Conservation (phyloP, 2,888 invertebrate genomes). For the Tenthredo livida region DNA sequence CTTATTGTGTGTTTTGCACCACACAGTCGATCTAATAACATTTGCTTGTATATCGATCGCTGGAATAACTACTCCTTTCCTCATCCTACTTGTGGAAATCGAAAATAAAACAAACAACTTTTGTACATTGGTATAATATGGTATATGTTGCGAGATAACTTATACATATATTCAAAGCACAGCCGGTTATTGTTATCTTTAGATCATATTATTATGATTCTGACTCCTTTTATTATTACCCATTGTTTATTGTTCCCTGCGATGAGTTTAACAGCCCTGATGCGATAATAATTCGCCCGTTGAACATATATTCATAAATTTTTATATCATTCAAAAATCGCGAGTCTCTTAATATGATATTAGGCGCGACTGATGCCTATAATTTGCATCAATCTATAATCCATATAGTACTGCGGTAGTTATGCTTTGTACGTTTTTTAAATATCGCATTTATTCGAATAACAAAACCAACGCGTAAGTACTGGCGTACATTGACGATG, state of each 20-base stretch:
- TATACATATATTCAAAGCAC: conserved; percentile 19
- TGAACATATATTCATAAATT: background rate
- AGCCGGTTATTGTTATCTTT: background rate
- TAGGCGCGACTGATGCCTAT: background rate
- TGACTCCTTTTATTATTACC: background rate
- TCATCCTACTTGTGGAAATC: background rate
- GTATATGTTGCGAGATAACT: background rate
- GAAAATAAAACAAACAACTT: conserved; percentile 14
- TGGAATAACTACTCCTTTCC: background rate
- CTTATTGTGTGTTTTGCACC: conserved; percentile 9
- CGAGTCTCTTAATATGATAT: background rate
- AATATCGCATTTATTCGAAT: conserved; percentile 7
- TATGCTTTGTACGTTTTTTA: background rate
- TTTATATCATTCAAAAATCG: background rate
- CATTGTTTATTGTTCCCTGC: conserved; percentile 4
- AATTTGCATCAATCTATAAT: background rate
- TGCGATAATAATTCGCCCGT: background rate
- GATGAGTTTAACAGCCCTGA: background rate
- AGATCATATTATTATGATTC: background rate
- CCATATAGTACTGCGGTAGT: background rate
- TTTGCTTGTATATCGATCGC: background rate
- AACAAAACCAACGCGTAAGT: conserved; percentile 13
- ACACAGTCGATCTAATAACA: background rate
- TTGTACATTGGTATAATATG: background rate
- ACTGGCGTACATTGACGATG: conserved; percentile 33